Base-by-base conservation (phyloP, 2,888 invertebrate genomes). In the Meandrusa payeni region DNA sequence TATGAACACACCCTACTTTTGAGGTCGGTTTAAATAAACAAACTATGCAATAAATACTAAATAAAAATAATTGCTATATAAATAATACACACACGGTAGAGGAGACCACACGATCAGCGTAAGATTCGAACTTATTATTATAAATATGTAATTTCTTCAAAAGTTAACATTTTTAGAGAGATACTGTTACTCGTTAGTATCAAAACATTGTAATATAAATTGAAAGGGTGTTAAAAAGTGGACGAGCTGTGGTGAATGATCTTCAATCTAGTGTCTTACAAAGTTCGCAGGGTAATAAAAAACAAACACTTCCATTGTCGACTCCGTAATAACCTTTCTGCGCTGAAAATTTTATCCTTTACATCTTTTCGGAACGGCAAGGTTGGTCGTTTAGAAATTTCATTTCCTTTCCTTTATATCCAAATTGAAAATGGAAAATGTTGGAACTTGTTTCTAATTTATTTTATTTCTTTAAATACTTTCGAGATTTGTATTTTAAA, bases 241-340 rank as follows among this genome's bases (percentile, higher is more conserved):
- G n/a, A 22, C 26, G 40, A 41, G 42, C 41, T 54, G 55, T 52
- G 47, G 55, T 52, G 47, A 48, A 40, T 38, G 47, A 52, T 57
- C 54, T 54, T 47, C 29, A 47, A 45, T 45, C 40, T 46, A 50
- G 51, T 50, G 51, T 52, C 54, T 52, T 52, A 46, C 47, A 41
- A 41, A 53, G 51, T 55, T 51, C 39, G 52, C 50, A 61, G 59
- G 52, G 63, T 61, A 66, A 65, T 68, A 64, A 66, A 64, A 54
- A 28, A 47, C 51, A 49, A 52, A 57, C 53, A 57, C 55, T 53
- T 60, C 47, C 51, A 47, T 53, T 45, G 44, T 47, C 48, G 48
- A 31, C 36, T 44, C 47, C 40, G 37, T 42, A 59, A 58, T 57
- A 57, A 65, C 60, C 50, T 57, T 59, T 50, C 57, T 54, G 57